phyloP scores from a whole-genome alignment of 2,113 vertebrate genomes.

The Tretioscincus oriximinensis region DNA sequence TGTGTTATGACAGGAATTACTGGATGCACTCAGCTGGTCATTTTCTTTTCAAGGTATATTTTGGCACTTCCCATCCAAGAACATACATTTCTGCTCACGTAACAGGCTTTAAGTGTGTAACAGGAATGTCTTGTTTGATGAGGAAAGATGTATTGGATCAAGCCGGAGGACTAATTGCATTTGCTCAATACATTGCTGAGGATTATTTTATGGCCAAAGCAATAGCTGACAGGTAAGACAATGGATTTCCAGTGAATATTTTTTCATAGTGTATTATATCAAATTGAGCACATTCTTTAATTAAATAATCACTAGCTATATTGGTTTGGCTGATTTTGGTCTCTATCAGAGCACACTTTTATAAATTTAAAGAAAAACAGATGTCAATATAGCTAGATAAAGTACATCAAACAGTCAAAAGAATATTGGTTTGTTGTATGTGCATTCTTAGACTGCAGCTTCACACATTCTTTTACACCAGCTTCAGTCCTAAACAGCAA shows the following conservation, averaged over 20 bases:
- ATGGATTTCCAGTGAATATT: conserved; percentile 13
- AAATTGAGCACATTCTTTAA: background rate
- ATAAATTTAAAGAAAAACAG: background rate
- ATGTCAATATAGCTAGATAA: too few relatives aligned
- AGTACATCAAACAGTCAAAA: too few relatives aligned
- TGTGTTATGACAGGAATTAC: background rate
- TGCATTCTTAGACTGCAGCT: too few relatives aligned
- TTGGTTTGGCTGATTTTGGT: background rate
- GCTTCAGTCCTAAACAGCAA: too few relatives aligned
- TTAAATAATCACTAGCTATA: background rate
- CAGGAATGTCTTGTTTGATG: conserved; percentile 98
- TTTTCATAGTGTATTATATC: background rate
- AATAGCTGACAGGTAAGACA: conserved; percentile 91
- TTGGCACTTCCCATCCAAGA: conserved; percentile 96
- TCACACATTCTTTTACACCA: too few relatives aligned
- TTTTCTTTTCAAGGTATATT: conserved; percentile 85
- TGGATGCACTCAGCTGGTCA: background rate
- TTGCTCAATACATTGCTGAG: conserved; percentile 97
- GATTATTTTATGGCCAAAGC: conserved; percentile 99
- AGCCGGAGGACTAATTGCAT: conserved; percentile 92
- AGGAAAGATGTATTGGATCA: conserved; percentile 95
- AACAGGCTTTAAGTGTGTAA: conserved; percentile 96
- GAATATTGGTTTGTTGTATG: background rate
- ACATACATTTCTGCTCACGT: conserved; percentile 97
- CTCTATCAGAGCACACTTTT: background rate